These are phyloP conservation scores for Bradypus variegatus DNA, from an alignment of 2,797 vertebrate species.

Conservation along the genomic window DNA sequence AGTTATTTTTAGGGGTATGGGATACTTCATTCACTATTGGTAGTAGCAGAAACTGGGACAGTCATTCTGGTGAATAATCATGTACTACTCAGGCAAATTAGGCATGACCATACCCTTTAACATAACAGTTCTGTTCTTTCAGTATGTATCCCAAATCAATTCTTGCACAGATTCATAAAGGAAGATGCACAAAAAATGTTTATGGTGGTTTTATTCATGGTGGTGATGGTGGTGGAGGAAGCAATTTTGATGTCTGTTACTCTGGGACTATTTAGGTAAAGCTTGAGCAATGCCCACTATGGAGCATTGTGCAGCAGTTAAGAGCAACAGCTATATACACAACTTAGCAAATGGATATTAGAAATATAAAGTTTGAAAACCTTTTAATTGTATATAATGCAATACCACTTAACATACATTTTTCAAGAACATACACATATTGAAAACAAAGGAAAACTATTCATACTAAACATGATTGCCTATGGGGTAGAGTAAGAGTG, in stretches of 20 bases:
- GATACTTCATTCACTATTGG: background rate
- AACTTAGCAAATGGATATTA: background rate
- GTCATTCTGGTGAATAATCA: background rate
- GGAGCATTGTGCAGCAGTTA: background rate
- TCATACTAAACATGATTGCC: background rate
- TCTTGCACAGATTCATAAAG: background rate
- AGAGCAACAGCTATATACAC: background rate
- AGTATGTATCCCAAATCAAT: background rate
- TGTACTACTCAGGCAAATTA: background rate
- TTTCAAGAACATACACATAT: background rate
- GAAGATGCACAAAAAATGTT: background rate
- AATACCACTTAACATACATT: background rate
- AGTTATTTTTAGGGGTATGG: background rate
- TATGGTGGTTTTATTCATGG: background rate
- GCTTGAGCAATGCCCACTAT: background rate
- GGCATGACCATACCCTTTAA: background rate
- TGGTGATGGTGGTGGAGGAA: background rate
- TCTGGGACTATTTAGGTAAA: background rate
- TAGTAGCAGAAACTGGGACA: background rate
- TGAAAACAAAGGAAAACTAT: background rate
- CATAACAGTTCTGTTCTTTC: background rate
- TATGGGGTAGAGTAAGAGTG: background rate
- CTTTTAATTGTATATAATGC: background rate
- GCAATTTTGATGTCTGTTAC: background rate
- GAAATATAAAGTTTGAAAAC: background rate